Evolutionary conservation across 2,888 invertebrate genomes (phyloP).

Genomic region (Pachydiplax longipennis): DNA sequence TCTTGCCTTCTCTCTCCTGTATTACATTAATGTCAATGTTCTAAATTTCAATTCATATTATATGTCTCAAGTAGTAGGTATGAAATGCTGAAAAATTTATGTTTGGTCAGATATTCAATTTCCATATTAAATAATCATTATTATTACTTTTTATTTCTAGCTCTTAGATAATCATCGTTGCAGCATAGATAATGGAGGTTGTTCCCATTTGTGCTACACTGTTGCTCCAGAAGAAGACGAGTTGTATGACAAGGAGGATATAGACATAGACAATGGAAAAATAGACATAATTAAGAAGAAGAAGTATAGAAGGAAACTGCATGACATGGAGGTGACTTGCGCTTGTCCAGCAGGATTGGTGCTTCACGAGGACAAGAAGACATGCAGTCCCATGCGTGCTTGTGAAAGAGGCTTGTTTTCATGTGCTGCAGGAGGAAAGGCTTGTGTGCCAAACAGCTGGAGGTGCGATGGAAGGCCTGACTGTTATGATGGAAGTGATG

Average conservation of each 20-base stretch:
- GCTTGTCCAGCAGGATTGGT: conserved; percentile 79
- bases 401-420: conserved; percentile 78
- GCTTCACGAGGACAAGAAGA: conserved; percentile 64
- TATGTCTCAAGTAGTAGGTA: no score
- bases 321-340: conserved; percentile 61
- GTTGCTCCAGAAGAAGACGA: conserved; percentile 55
- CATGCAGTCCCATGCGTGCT: conserved; percentile 72
- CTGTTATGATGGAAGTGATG: conserved; percentile 85
- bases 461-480: conserved; percentile 82
- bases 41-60: no score
- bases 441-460: conserved; percentile 76
- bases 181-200: conserved; percentile 67
- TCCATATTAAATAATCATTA: background rate
- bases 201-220: conserved; percentile 75
- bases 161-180: conserved; percentile 66
- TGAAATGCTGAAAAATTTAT: no score
- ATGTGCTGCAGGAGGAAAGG: conserved; percentile 68
- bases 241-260: conserved; percentile 58
- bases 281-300: background rate
- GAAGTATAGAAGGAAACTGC: background rate
- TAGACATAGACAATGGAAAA: background rate
- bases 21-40: no score
- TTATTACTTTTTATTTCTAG: background rate
- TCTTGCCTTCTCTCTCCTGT: no score
- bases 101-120: no score